Base-by-base conservation (phyloP, 2,888 invertebrate species). In the Dryadula phaetusa region DNA sequence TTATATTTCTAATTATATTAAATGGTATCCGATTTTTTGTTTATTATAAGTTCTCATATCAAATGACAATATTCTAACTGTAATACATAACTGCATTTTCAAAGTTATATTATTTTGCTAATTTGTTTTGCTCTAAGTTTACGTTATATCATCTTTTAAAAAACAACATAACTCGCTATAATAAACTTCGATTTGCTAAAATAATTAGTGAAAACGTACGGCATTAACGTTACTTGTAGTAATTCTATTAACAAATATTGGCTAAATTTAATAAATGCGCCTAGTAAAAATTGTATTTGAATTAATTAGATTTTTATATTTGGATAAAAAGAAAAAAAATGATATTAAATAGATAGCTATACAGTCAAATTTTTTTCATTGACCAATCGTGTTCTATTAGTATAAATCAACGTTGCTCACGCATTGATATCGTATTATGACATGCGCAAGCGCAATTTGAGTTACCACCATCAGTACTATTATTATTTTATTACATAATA, bases 381-480 rank as follows among this genome's bases (percentile, higher is more conserved):
- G 8, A 16, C 10, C 25, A 10, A n/a, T 22, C 1, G 4, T 25
- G 8, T 28, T 28, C 16, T 16, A 52, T 52, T 8, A 28, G 28
- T 28, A 28, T 16, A 52, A 16, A n/a, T 47, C 22, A 14, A 22
- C 5, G 14, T 22, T 12, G 22, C 22, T 22, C 22, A 47, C 14
- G 14, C 14, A 14, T 10, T 25, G 25, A n/a, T 52, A 28, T 52
- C 49, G 28, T 49, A 49, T 52, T 52, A 16, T 52, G 4, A 16
- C 28, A 52, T 52, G 49, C 49, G 49, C 49, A 52, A 52, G 28
- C 49, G 49, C 49, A 52, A 52, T 52, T 52, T 6, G 49, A 52
- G 28, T 28, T n/a, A 52, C 49, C 49, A 52, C 49, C n/a, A 25
- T 52, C 8, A 25, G 49, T 49, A 25, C 28, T 52, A 52, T 52